A percentile compares a stretch with the other conserved stretches of the same genome.
Conservation (phyloP, 1,140 invertebrate species). For the Hydropsyche tenuis region DNA sequence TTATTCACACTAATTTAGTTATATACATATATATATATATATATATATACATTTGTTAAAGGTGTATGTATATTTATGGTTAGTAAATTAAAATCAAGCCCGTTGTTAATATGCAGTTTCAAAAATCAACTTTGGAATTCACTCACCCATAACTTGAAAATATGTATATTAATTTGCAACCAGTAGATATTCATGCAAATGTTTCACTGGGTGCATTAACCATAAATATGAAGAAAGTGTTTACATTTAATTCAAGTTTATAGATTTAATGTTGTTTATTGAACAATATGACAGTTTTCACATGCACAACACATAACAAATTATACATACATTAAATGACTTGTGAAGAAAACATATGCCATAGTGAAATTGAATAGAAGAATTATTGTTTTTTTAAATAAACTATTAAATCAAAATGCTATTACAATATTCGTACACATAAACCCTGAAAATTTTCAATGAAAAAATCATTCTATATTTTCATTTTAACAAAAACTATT, state of each 20-base stretch:
- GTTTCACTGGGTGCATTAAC: background rate
- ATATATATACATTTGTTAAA: background rate
- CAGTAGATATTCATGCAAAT: slow-evolving; percentile 28
- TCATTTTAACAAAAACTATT: too few relatives aligned
- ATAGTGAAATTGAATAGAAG: too few relatives aligned
- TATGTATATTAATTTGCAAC: slow-evolving; percentile 24
- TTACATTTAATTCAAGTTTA: background rate
- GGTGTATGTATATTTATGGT: background rate
- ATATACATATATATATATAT: background rate
- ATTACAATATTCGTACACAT: too few relatives aligned
- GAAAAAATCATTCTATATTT: too few relatives aligned
- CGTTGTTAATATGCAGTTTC: slow-evolving; percentile 19
- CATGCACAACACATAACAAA: slow-evolving; percentile 26
- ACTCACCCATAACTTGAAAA: slow-evolving; percentile 24
- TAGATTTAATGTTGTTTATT: background rate
- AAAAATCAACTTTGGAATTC: slow-evolving; percentile 5
- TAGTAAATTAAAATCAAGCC: slow-evolving; percentile 28
- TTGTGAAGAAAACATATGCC: too few relatives aligned
- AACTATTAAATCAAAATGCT: too few relatives aligned
- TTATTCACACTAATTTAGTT: too few relatives aligned
- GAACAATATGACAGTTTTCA: slow-evolving; percentile 14
- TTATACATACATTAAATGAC: too few relatives aligned
- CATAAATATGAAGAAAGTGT: slow-evolving; percentile 24
- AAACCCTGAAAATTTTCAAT: too few relatives aligned
- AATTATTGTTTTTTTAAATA: too few relatives aligned